A percentile compares a stretch with the other conserved stretches of the same genome.
These are phyloP conservation scores for Diachasmimorpha longicaudata DNA, from an alignment of 1,140 invertebrate genomes.

Conservation along the genomic window DNA sequence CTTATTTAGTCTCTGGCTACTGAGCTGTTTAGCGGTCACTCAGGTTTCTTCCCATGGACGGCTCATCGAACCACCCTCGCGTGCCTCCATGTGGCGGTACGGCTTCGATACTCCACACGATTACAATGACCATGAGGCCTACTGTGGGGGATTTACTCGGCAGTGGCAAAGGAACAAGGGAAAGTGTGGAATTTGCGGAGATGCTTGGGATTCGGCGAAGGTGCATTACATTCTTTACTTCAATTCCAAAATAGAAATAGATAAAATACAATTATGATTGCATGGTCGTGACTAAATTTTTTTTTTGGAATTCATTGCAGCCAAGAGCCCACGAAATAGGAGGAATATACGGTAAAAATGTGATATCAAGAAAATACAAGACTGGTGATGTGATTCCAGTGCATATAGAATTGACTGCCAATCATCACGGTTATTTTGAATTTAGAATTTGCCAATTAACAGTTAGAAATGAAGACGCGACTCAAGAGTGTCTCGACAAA, in stretches of 20 bases:
- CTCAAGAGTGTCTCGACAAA: constrained; percentile 79
- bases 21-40: constrained; percentile 25
- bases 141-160: constrained; percentile 84
- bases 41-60: constrained; percentile 71
- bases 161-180: constrained; percentile 78
- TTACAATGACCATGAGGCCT: constrained; percentile 90
- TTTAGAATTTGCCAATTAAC: constrained; percentile 81
- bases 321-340: constrained; percentile 84
- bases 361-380: constrained; percentile 79
- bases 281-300: too few species aligned
- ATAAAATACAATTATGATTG: too few species aligned
- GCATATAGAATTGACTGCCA: constrained; percentile 78
- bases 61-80: constrained; percentile 83
- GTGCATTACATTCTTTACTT: constrained; percentile 40
- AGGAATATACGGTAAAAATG: constrained; percentile 80
- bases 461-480: constrained; percentile 63
- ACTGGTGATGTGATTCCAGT: constrained; percentile 73
- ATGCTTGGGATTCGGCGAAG: constrained; percentile 75
- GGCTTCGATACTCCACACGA: constrained; percentile 70
- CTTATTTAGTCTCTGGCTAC: background rate
- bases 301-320: constrained; percentile 44
- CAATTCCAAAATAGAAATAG: too few species aligned
- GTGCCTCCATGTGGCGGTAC: constrained; percentile 81
- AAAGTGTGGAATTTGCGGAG: constrained; percentile 89
- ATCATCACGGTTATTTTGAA: constrained; percentile 86